Evolutionary conservation across 2,888 invertebrate species (phyloP), one percentile per base, ranked within the genome.

Genomic region (Micropterix aruncella): DNA sequence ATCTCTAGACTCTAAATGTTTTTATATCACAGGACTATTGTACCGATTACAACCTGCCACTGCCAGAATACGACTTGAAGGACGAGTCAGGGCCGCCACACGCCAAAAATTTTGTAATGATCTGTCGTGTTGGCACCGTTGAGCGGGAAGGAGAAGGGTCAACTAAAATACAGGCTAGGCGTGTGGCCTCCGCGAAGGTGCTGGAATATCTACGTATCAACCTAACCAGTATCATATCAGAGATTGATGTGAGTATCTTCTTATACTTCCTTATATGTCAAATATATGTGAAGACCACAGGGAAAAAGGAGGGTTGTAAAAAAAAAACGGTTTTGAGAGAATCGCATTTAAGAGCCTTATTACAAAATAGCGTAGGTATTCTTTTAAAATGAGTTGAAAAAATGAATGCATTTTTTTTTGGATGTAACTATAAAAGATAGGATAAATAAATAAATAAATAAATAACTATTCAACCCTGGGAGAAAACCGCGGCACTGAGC

Each of bases 111-210:
- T 77, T 77, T 51, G 73, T 73, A 0, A 64, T 66, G 45, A 61
- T 67, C 42, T 75, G 75, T 53, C 52, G 52, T 37, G 60, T 74
- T 2, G 62, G 65, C 2, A 63, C 63, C 2, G 62, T 74, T 47
- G 56, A 50, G 39, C 72, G 72, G 43, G 58, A 61, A 51, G 71
- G 69, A 2, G 61, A 60, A 3, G 68, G 69, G 1, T 63, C 61
- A 37, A 74, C 75, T 2, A 76, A 77, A 50, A 74, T 74, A 52
- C 66, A 70, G 50, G 75, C 76, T 0, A 75, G 73, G 50, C 75
- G 75, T 47, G 53, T 68, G 37, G 71, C 72, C 14, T 73, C 76
- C 3, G 46, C 43, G 12, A 36, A 41, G 14, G 19, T 48, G 14
- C 19, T 44, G 5, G 44, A 45, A 3, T 50, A 48, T 37, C 46